Percentiles rank a stretch among this genome's conserved stretches.
These are phyloP conservation scores for Mormyrus proboscirostris DNA, from an alignment of 2,797 vertebrate species.

Conservation along the genomic window DNA sequence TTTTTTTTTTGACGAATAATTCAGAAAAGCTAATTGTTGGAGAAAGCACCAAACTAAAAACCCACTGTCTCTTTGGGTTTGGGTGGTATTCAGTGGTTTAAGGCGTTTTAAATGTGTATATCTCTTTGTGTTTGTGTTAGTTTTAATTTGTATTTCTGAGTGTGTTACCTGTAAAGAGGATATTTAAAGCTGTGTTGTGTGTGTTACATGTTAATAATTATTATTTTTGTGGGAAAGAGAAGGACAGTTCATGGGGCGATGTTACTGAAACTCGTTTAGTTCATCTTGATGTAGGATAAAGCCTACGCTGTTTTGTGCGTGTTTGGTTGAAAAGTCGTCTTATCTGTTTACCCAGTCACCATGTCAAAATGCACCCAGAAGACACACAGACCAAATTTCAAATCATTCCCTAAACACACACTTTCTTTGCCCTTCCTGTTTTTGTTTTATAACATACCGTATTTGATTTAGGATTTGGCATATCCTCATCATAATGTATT, in stretches of 20 bases:
- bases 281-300: not conserved
- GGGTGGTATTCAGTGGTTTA: not conserved
- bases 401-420: not conserved
- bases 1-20: not conserved
- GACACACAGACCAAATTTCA: not conserved
- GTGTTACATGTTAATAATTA: not conserved
- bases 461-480: not conserved
- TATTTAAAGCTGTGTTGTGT: not conserved
- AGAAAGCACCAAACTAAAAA: not conserved
- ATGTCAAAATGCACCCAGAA: not conserved
- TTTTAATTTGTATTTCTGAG: conserved; percentile 3
- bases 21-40: not conserved
- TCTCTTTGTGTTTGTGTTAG: not conserved
- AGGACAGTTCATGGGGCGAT: not conserved
- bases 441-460: not conserved
- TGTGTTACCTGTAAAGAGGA: not conserved
- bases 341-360: not conserved
- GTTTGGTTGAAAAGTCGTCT: not conserved
- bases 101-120: not conserved
- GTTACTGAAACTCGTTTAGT: not conserved
- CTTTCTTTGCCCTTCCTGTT: not conserved
- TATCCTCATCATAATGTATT: not conserved
- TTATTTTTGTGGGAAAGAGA: not conserved
- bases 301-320: not conserved
- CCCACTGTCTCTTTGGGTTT: not conserved